Percentiles rank a stretch among this genome's conserved stretches.
These are phyloP conservation scores for Fulmarus glacialis DNA, from an alignment of 2,113 vertebrate genomes.

Conservation along the genomic window DNA sequence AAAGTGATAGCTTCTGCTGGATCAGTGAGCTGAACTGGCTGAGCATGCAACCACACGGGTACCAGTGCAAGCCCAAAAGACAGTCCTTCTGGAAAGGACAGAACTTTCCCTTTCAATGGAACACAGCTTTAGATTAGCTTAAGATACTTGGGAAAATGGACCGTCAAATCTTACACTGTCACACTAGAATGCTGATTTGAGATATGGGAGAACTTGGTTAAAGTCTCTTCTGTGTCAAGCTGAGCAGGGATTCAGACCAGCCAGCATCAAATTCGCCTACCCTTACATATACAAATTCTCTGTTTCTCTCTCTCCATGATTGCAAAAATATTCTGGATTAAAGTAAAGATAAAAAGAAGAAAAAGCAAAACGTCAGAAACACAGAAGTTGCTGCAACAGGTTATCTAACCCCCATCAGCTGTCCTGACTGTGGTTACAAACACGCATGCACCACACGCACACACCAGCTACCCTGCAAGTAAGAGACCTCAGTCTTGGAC, in stretches of 20 bases:
- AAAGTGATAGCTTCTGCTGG: neutral
- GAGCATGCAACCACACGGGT: neutral
- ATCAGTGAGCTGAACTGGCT: neutral
- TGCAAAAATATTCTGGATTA: neutral
- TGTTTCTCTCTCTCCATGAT: neutral
- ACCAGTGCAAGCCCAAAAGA: neutral
- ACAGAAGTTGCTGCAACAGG: neutral
- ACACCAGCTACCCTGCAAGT: neutral
- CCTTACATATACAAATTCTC: neutral
- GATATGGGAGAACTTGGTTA: neutral
- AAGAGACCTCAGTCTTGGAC: neutral
- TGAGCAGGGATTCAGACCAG: neutral
- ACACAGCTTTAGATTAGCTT: neutral
- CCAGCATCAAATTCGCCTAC: neutral
- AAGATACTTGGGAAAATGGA: neutral
- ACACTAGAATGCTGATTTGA: neutral
- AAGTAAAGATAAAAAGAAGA: neutral
- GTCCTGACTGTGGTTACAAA: neutral
- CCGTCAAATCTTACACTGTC: neutral
- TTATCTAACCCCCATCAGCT: neutral
- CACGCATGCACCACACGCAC: fast-evolving
- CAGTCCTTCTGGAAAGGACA: neutral
- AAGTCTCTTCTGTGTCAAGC: neutral
- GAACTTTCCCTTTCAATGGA: neutral
- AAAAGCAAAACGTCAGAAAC: neutral